These are phyloP conservation scores for Sylvietta virens DNA, from an alignment of 2,113 vertebrate species.

Conservation along the genomic window DNA sequence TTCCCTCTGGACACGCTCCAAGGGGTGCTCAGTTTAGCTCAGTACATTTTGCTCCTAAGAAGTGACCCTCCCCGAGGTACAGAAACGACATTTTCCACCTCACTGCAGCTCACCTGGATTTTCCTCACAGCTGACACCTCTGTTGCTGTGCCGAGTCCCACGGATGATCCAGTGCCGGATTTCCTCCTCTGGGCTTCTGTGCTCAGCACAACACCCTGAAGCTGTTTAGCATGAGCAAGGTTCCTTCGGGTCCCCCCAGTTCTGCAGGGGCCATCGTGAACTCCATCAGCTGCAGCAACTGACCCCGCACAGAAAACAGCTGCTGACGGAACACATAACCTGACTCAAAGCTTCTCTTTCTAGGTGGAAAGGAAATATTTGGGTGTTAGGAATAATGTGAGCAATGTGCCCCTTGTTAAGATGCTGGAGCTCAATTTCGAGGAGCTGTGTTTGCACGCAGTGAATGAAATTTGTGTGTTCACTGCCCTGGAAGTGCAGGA, in stretches of 20 bases:
- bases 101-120: not conserved
- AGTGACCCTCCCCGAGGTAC: not conserved
- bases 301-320: not conserved
- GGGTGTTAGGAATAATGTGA: not conserved
- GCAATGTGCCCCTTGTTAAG: not conserved
- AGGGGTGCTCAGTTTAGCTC: not conserved
- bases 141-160: not conserved
- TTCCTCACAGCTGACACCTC: not conserved
- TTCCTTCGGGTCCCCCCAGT: not conserved
- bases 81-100: not conserved
- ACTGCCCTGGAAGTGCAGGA: not conserved
- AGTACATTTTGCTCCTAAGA: not conserved
- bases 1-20: not conserved
- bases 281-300: not conserved
- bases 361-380: not conserved
- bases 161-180: not conserved
- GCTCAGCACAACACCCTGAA: not conserved
- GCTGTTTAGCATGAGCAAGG: rapidly evolving
- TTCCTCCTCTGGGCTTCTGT: not conserved
- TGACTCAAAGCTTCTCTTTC: not conserved
- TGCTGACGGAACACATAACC: not conserved
- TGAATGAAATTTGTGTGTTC: not conserved
- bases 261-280: not conserved
- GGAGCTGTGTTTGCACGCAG: not conserved
- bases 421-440: not conserved